Percentiles rank a stretch among this genome's conserved stretches.
Conservation (phyloP, 53 echinoderm and acorn worm species). For the Echinometra lucunter region DNA sequence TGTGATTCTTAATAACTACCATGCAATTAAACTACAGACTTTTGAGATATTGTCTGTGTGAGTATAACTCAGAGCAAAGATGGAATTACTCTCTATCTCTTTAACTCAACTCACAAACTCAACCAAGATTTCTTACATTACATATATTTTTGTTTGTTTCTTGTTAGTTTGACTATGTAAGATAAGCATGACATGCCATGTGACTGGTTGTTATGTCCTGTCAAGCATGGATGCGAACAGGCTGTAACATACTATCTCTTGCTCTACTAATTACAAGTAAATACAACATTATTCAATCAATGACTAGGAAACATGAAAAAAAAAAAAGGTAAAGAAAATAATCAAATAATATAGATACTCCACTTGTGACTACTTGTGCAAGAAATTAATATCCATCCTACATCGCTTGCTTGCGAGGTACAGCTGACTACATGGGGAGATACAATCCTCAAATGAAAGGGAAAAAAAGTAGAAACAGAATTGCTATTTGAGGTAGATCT, state of each 20-base stretch:
- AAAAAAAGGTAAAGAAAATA: conserved; percentile 17
- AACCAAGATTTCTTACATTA: conserved; percentile 38
- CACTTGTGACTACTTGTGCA: conserved; percentile 62
- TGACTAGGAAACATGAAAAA: conserved; percentile 42
- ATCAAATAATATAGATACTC: conserved; percentile 54
- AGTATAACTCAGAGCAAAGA: neutral
- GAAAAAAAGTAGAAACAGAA: neutral
- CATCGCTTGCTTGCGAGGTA: conserved; percentile 2
- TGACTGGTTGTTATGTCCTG: neutral
- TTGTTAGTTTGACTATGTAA: conserved; percentile 3
- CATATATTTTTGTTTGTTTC: neutral
- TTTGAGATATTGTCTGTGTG: neutral
- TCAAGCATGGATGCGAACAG: neutral
- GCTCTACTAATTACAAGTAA: conserved; percentile 62
- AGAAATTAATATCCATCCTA: conserved; percentile 14
- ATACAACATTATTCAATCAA: conserved; percentile 65
- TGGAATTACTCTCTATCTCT: neutral
- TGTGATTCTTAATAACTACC: conserved; percentile 56
- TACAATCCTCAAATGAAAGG: neutral
- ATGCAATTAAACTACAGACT: conserved; percentile 55
- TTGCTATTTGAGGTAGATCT: neutral
- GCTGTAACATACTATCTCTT: neutral
- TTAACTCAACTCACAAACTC: conserved; percentile 44
- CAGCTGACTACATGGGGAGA: conserved; percentile 33
- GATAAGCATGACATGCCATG: neutral